phyloP scores from a whole-genome alignment of 2,888 invertebrate species.

The Hypselothyrea guttata region DNA sequence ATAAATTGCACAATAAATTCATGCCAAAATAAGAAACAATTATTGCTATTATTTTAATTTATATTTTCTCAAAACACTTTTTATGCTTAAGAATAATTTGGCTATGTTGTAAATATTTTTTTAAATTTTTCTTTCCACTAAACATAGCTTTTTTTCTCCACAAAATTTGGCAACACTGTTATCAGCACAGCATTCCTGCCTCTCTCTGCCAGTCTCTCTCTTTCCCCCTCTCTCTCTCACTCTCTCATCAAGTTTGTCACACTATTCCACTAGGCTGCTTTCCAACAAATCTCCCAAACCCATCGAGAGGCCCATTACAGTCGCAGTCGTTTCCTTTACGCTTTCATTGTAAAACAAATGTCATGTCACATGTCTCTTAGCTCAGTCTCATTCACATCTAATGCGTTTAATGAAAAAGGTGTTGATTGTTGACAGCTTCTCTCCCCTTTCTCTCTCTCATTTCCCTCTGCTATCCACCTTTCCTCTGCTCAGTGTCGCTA shows the following conservation, averaged over 20 bases:
- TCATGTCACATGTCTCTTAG: constrained; percentile 50
- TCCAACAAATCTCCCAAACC: constrained; percentile 18
- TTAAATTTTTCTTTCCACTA: no score
- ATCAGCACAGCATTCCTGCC: no score
- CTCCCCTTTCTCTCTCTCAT: constrained; percentile 21
- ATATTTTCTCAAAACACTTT: no score
- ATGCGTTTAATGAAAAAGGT: constrained; percentile 77
- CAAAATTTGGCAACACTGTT: no score
- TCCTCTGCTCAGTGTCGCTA: no score
- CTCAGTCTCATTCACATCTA: constrained; percentile 46
- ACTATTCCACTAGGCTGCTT: constrained; percentile 38
- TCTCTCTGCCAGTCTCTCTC: neutral
- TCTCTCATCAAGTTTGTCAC: constrained; percentile 21
- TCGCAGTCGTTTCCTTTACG: constrained; percentile 68
- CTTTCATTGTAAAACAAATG: constrained; percentile 73
- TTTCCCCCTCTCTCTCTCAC: neutral
- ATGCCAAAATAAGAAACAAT: no score
- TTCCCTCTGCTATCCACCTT: constrained; percentile 3
- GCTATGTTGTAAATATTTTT: no score
- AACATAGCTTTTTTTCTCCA: no score
- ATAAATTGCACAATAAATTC: no score
- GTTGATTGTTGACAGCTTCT: constrained; percentile 72
- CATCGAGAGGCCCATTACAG: constrained; percentile 47
- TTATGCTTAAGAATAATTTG: no score
- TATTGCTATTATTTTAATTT: no score